Base-by-base conservation (phyloP, 92 coral and sea anemone species). In the Zoanthus gigantus region DNA sequence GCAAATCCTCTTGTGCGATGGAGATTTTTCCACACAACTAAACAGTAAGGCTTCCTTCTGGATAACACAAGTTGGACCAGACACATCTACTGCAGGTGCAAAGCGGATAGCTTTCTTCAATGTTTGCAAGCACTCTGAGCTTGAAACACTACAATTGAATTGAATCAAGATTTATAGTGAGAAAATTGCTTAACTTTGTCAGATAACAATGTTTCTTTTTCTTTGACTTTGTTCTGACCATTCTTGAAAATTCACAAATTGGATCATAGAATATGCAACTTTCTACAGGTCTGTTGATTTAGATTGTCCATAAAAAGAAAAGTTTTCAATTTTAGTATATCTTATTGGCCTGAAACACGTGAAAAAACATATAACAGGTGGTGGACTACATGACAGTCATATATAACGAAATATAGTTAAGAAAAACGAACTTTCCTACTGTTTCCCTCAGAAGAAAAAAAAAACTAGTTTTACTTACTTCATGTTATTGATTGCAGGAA, bases 11-110 rank as follows among this genome's bases (percentile, higher is more conserved):
- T 81, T 81, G 31, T 81, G 61, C 16, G 23, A 65, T 14, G 61
- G 44, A 17, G 85, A 81, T 10, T 53, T 60, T 11, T 63, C 85
- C 4, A 67, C 75, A 47, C 85, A 81, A 31, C 75, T 67, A 53
- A 81, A 81, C 45, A 81, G 85, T 17, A 81, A 81, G n/a, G 74
- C 75, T 81, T 81, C 74, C 61, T 81, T 66, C 85, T 81, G 85
- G 48, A 18, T 37, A 23, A 81, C 23, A 81, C 85, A 81, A 6
- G 30, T 63, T 44, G 63, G 60, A 65, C 75, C 75, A 45, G 75
- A 81, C 13, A 65, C 76, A 23, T 81, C 74, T 8, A 81, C 66
- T 2, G 85, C 85, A 9, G 85, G 85, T 32, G 85, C 85, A 81
- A 81, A 42, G 50, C 74, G 85, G 66, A 58, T 81, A 60, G 85